Evolutionary conservation across 2,113 vertebrate genomes (phyloP), one percentile per base, ranked within the genome.

Genomic region (Eulemur macaco): DNA sequence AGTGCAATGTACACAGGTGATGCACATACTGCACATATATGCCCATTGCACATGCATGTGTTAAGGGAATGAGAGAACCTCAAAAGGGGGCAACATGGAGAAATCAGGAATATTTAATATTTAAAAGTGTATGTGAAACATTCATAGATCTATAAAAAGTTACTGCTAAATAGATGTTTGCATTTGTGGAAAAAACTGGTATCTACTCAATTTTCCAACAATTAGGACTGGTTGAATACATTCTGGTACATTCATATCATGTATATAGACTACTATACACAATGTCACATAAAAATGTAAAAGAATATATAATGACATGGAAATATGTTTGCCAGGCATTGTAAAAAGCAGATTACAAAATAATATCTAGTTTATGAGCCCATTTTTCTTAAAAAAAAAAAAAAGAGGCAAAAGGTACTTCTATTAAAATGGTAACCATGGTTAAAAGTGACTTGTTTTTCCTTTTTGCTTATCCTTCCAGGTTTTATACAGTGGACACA

Each of bases 171-270:
- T 52, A 66, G 37, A 91, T 85, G 10, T 45, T 73, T 83, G 15
- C 21, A 68, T 78, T 73, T 73, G 20, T 82, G 12, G 50, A 93
- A 86, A 77, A 73, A 60, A 74, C 5, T 7, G 7, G 6, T 64
- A 91, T 86, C 21, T 34, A 78, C n/a, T 6, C 6, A 87, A 45
- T 74, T 86, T 83, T 77, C 85, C 15, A 83, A 91, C 23, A 91
- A 25, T 39, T 13, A 47, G 31, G 31, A 93, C 20, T 54, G 37
- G 23, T 23, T 86, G 31, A 94, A 63, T 68, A 86, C 66, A 54
- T 68, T 60, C 71, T 54, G 76, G 15, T 13, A 50, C 17, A 64
- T 52, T 63, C 39, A 58, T 76, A 86, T 76, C 58, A 60, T 31
- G 15, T 64, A 71, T 4, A 37, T 27, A 29, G 85, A 78, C 45